Percentiles rank a stretch among this genome's conserved stretches.
Evolutionary conservation across 2,888 invertebrate genomes (phyloP).

Genomic region (Crioceris asparagi): DNA sequence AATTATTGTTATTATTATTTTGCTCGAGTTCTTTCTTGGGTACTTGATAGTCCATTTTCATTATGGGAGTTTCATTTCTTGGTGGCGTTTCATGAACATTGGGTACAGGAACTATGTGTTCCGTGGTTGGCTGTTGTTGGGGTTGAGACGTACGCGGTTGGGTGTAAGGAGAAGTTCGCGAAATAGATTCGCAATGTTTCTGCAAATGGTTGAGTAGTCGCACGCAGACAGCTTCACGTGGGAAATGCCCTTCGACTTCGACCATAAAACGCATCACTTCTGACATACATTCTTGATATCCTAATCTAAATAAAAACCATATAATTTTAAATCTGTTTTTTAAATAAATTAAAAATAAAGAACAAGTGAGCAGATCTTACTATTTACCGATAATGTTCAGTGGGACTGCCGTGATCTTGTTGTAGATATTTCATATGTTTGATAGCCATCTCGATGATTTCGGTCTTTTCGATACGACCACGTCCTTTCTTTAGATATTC

Average conservation of each 20-base stretch:
- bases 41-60: conserved; percentile 14
- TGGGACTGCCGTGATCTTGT: conserved; percentile 41
- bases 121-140: conserved; percentile 21
- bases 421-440: conserved; percentile 86
- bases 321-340: no score
- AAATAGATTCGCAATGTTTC: conserved; percentile 63
- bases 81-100: conserved; percentile 11
- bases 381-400: conserved; percentile 34
- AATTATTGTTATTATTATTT: conserved; percentile 20
- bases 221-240: conserved; percentile 70
- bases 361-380: not conserved
- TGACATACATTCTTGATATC: conserved; percentile 84
- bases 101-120: conserved; percentile 26
- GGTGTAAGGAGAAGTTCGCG: conserved; percentile 23
- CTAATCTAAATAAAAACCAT: no score
- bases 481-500: conserved; percentile 91
- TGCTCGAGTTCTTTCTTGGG: conserved; percentile 20
- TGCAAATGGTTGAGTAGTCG: conserved; percentile 74
- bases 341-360: not conserved
- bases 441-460: conserved; percentile 97
- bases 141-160: not conserved
- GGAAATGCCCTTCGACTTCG: conserved; percentile 70
- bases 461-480: conserved; percentile 93
- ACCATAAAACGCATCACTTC: conserved; percentile 84
- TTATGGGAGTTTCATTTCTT: conserved; percentile 27